Conservation (phyloP, 2,888 invertebrate species). For the Lordiphosa andalusiaca region DNA sequence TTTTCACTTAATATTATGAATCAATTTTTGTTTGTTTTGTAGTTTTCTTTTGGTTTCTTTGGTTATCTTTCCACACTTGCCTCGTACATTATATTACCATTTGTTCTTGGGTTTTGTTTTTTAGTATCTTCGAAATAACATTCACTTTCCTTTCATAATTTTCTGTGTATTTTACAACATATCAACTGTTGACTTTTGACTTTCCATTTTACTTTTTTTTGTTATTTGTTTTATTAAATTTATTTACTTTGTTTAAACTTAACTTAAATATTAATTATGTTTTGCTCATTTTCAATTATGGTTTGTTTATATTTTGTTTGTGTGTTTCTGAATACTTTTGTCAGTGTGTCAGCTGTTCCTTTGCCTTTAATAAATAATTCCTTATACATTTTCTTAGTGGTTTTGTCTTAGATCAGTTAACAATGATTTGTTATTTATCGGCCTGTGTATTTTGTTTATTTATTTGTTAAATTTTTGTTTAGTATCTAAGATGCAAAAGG, state of each 20-base stretch:
- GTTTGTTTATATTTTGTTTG: slow-evolving; percentile 41
- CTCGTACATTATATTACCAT: slow-evolving; percentile 22
- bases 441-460: slow-evolving; percentile 27
- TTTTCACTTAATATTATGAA: slow-evolving; percentile 65
- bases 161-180: slow-evolving; percentile 63
- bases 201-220: slow-evolving; percentile 37
- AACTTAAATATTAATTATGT: slow-evolving; percentile 65
- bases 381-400: slow-evolving; percentile 40
- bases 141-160: slow-evolving; percentile 39
- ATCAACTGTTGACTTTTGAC: slow-evolving; percentile 74
- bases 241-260: slow-evolving; percentile 59
- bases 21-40: slow-evolving; percentile 59
- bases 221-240: slow-evolving; percentile 62
- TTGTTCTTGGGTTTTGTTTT: slow-evolving; percentile 3
- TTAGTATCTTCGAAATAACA: slow-evolving; percentile 32
- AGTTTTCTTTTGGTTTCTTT: slow-evolving; percentile 40
- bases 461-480: slow-evolving; percentile 32
- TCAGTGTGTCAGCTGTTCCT: slow-evolving; percentile 1
- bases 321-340: slow-evolving; percentile 51
- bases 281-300: slow-evolving; percentile 36
- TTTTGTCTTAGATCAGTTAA: slow-evolving; percentile 53
- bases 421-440: slow-evolving; percentile 20
- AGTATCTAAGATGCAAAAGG: slow-evolving; percentile 68
- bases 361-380: slow-evolving; percentile 36
- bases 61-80: slow-evolving; percentile 46